Evolutionary conservation across 2,888 invertebrate species (phyloP).

Genomic region (Harpalus rubripes): DNA sequence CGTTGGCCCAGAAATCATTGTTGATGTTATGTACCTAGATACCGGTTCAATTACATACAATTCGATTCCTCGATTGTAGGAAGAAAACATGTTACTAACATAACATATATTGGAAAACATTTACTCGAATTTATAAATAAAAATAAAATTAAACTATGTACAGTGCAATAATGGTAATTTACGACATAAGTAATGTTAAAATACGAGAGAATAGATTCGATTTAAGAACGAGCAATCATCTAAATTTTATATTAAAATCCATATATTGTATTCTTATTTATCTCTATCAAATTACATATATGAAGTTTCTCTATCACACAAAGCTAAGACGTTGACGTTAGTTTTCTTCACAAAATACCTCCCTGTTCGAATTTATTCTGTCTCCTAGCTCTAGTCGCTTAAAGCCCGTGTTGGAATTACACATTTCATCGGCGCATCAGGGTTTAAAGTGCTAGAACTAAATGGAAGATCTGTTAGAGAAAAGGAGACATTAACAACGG

Average conservation of each 20-base stretch:
- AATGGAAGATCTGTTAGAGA: conserved; percentile 19
- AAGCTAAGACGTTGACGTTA: not conserved
- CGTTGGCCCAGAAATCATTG: not conserved
- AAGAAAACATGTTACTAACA: no score
- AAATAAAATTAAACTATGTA: no score
- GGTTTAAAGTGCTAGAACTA: conserved; percentile 16
- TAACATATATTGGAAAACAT: no score
- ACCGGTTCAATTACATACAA: not conserved
- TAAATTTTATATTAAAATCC: no score
- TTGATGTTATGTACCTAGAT: not conserved
- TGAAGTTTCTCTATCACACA: not conserved
- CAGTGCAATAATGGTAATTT: no score
- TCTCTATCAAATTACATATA: not conserved
- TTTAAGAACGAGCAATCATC: no score
- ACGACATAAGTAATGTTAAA: no score
- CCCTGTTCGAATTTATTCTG: not conserved
- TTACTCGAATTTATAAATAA: no score
- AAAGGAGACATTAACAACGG: conserved; percentile 23
- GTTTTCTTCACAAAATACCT: not conserved
- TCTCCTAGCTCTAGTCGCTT: not conserved
- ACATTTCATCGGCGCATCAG: conserved; percentile 6
- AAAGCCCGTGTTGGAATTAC: not conserved
- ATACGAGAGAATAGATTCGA: no score
- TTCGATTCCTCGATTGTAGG: not conserved
- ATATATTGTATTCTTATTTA: no score